Evolutionary conservation across 2,888 invertebrate genomes (phyloP).

Genomic region (Pollenia griseotomentosa): DNA sequence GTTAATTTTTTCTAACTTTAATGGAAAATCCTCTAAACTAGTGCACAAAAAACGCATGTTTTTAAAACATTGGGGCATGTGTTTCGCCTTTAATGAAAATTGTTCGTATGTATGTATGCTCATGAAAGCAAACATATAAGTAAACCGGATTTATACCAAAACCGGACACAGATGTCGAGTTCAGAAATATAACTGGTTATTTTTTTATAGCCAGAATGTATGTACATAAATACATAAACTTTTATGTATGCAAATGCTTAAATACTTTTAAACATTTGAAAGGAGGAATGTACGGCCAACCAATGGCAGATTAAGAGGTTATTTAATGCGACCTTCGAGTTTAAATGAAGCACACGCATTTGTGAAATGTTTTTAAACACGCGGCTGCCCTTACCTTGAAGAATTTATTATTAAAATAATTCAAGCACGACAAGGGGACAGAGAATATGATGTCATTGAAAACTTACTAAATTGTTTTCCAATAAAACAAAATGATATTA

Average conservation of each 20-base stretch:
- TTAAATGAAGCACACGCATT: conserved; percentile 68
- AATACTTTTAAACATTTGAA: conserved; percentile 47
- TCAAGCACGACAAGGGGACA: neutral
- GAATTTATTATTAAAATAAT: conserved; percentile 17
- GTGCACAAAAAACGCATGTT: neutral
- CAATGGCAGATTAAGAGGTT: conserved; percentile 70
- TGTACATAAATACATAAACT: neutral
- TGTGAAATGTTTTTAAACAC: conserved; percentile 71
- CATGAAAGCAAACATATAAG: neutral
- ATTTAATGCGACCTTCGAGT: conserved; percentile 63
- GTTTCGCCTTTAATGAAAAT: neutral
- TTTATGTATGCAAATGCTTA: conserved; percentile 6
- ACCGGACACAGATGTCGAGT: conserved; percentile 48
- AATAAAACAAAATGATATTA: no score
- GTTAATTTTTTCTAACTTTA: neutral
- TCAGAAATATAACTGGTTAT: conserved; percentile 45
- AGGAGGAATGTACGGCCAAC: conserved; percentile 38
- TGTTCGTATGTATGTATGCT: neutral
- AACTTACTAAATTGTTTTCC: no score
- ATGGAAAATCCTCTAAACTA: neutral
- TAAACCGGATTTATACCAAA: conserved; percentile 17
- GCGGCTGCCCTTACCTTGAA: conserved; percentile 70
- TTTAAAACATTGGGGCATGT: neutral
- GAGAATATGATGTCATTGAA: no score
- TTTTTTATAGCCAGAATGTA: neutral